These are phyloP conservation scores for Coryphaenoides rupestris DNA, from an alignment of 2,113 vertebrate genomes.

Conservation along the genomic window DNA sequence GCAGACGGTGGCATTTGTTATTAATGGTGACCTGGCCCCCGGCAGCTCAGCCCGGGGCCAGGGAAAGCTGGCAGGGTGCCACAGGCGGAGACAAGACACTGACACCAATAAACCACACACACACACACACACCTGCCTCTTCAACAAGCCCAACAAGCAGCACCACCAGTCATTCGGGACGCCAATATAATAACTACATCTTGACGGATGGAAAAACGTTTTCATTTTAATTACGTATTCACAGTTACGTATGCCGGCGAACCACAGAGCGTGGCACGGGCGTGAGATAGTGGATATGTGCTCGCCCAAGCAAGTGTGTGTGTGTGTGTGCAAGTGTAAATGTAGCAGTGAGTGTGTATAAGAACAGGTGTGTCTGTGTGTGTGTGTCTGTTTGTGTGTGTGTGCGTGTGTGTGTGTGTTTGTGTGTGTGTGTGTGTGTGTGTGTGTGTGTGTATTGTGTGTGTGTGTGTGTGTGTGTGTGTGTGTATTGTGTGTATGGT, in stretches of 20 bases:
- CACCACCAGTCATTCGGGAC: too few species aligned
- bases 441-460: background rate
- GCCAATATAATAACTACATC: too few species aligned
- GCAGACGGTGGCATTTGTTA: constrained; percentile 75
- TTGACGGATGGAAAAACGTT: too few species aligned
- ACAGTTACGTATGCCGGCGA: too few species aligned
- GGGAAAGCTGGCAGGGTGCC: constrained; percentile 30
- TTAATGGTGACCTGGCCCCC: constrained; percentile 66
- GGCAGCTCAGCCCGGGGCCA: constrained; percentile 43
- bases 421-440: background rate
- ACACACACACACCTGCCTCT: too few species aligned
- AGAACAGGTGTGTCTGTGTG: constrained; percentile 1
- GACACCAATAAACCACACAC: constrained; percentile 23
- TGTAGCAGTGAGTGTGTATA: background rate
- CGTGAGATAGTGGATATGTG: constrained; percentile 3
- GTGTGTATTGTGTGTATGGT: background rate
- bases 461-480: background rate
- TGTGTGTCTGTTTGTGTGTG: too few species aligned
- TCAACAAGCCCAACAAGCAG: too few species aligned
- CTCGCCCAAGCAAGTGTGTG: constrained; percentile 7
- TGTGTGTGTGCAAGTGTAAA: background rate
- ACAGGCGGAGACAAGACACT: constrained; percentile 11
- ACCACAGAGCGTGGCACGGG: too few species aligned
- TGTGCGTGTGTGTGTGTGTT: too few species aligned
- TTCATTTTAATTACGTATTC: constrained; percentile 50